These are phyloP conservation scores for Smittia sp. DNA, from an alignment of 2,888 invertebrate genomes.

Conservation along the genomic window DNA sequence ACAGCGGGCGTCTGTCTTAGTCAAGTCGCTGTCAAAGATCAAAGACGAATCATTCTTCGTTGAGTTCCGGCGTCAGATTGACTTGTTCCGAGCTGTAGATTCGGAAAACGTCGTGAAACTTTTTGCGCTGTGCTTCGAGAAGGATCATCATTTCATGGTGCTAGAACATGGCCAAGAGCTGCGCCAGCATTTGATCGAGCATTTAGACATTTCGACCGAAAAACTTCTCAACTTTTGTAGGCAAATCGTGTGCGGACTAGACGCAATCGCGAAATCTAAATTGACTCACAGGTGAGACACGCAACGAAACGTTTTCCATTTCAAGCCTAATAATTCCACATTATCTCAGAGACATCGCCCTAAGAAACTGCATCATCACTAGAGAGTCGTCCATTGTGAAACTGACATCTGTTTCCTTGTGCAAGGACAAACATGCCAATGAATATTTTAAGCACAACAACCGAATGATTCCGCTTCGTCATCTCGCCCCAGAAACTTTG, in stretches of 20 bases:
- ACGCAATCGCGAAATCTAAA: constrained; percentile 70
- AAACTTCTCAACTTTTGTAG: constrained; percentile 24
- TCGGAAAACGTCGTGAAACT: constrained; percentile 78
- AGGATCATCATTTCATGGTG: constrained; percentile 84
- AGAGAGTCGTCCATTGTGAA: constrained; percentile 74
- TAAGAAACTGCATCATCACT: constrained; percentile 86
- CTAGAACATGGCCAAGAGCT: constrained; percentile 91
- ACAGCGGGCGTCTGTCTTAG: constrained; percentile 1
- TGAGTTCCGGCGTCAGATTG: constrained; percentile 86
- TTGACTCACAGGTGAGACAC: constrained; percentile 73
- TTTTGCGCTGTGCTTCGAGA: constrained; percentile 76
- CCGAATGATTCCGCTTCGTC: constrained; percentile 81
- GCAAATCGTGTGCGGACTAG: constrained; percentile 76
- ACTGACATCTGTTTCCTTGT: constrained; percentile 75
- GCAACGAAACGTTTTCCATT: neutral
- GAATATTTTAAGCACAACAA: constrained; percentile 87
- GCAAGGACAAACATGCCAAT: constrained; percentile 80
- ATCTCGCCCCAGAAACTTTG: constrained; percentile 86
- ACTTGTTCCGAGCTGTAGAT: constrained; percentile 77
- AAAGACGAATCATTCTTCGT: constrained; percentile 74
- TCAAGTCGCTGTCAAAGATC: constrained; percentile 50
- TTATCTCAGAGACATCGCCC: constrained; percentile 81
- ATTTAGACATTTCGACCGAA: constrained; percentile 45
- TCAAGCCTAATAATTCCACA: too few relatives aligned
- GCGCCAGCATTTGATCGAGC: constrained; percentile 76